A percentile compares a stretch with the other conserved stretches of the same genome.
Conservation (phyloP, 2,888 invertebrate genomes). For the Malthinus seriepunctatus region DNA sequence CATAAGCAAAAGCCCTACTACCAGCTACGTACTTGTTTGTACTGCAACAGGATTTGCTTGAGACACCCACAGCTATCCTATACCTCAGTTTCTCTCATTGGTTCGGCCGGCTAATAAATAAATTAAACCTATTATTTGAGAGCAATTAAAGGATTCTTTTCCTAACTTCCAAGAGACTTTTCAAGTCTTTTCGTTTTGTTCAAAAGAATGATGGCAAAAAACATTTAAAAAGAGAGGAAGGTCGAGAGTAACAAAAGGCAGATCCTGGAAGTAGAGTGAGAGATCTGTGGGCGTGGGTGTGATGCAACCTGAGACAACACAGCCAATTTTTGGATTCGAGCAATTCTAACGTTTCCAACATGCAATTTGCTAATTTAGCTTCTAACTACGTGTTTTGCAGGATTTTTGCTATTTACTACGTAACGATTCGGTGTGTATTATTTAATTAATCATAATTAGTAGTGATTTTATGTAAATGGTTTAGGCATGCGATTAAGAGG, state of each 20-base stretch:
- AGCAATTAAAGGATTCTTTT: conserved; percentile 9
- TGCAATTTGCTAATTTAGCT: conserved; percentile 44
- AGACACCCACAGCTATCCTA: conserved; percentile 63
- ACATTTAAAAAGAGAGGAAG: conserved; percentile 32
- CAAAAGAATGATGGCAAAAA: conserved; percentile 33
- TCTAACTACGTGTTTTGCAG: conserved; percentile 45
- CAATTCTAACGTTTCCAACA: conserved; percentile 41
- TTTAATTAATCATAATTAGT: conserved; percentile 33
- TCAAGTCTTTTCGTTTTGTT: no score
- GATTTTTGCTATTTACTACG: conserved; percentile 39
- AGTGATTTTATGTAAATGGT: conserved; percentile 29
- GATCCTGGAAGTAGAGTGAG: conserved; percentile 32
- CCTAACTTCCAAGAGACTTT: no score
- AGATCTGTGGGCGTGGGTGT: conserved; percentile 43
- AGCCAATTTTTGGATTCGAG: conserved; percentile 50
- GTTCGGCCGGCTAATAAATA: conserved; percentile 73
- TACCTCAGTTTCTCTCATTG: conserved; percentile 77
- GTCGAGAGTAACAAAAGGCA: conserved; percentile 21
- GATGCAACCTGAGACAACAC: conserved; percentile 56
- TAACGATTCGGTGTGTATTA: conserved; percentile 39
- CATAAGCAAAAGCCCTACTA: conserved; percentile 54
- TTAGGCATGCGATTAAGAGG: conserved; percentile 39
- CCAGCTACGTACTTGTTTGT: conserved; percentile 66
- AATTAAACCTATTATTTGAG: conserved; percentile 46
- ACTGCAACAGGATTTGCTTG: conserved; percentile 63